Percentiles rank a stretch among this genome's conserved stretches.
phyloP scores from a whole-genome alignment of 2,797 vertebrate genomes.

The Cetoscarus ocellatus region DNA sequence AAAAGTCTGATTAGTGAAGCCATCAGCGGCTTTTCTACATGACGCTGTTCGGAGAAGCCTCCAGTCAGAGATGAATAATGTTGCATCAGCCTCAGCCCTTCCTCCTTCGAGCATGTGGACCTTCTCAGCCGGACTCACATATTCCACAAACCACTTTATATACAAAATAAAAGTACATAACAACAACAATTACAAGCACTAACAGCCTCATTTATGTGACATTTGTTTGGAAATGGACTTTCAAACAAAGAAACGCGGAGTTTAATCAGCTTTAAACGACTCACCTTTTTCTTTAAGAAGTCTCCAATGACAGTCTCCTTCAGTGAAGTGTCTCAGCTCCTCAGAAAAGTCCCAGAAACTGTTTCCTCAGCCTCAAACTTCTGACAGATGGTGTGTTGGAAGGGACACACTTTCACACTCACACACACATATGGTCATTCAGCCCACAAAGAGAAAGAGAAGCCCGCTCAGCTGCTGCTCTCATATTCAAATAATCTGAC shows the following conservation, averaged over 20 bases:
- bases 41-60: neutral
- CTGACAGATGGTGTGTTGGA: conserved; percentile 4
- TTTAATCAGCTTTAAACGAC: neutral
- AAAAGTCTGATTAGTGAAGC: rapidly evolving
- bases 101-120: conserved; percentile 20
- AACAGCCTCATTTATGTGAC: rapidly evolving
- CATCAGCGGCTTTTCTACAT: neutral
- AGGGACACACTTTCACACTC: neutral
- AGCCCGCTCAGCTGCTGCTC: conserved; percentile 2
- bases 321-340: neutral
- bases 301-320: neutral
- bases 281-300: conserved; percentile 38
- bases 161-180: no score
- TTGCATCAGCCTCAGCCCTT: conserved; percentile 64
- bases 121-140: no score
- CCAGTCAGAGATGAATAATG: neutral
- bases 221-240: neutral
- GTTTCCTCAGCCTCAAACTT: neutral
- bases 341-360: rapidly evolving
- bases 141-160: no score
- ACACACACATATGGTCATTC: no score
- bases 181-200: no score
- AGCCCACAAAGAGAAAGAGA: neutral
- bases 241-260: neutral
- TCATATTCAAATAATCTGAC: neutral